phyloP scores from a whole-genome alignment of 2,113 vertebrate genomes.

The Corythornis vintsioides region DNA sequence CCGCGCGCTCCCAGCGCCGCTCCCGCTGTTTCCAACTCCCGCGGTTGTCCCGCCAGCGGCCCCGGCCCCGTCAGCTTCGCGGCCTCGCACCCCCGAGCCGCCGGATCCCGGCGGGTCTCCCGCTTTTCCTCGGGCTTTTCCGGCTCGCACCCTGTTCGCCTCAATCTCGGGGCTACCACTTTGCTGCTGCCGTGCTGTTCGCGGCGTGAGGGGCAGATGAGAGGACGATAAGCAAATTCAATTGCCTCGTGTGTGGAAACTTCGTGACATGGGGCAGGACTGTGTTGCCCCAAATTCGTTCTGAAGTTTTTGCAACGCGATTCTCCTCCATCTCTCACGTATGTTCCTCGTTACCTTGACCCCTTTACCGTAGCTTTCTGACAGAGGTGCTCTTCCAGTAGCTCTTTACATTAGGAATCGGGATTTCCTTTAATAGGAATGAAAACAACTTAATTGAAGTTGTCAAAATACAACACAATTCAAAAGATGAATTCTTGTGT shows the following conservation, averaged over 20 bases:
- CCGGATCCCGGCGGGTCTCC: no score
- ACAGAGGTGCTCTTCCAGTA: background rate
- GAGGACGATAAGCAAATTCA: background rate
- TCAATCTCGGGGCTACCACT: no score
- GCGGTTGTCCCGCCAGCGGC: no score
- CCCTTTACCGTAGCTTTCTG: background rate
- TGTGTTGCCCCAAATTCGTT: background rate
- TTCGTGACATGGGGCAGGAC: background rate
- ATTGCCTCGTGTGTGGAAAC: background rate
- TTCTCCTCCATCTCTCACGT: background rate
- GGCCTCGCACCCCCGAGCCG: no score
- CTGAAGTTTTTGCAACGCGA: background rate
- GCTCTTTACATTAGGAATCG: background rate
- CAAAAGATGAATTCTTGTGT: slow-evolving; percentile 34
- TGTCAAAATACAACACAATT: slow-evolving; percentile 47
- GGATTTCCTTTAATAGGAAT: slow-evolving; percentile 24
- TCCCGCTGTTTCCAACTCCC: no score
- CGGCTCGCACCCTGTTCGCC: no score
- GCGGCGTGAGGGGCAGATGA: background rate
- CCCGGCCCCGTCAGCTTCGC: no score
- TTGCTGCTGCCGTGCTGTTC: no score
- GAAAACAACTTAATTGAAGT: slow-evolving; percentile 42
- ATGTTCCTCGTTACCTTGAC: background rate
- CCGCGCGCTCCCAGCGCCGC: no score
- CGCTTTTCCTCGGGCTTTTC: no score